Evolutionary conservation across 2,113 vertebrate species (phyloP).

Genomic region (Vireo altiloquus): DNA sequence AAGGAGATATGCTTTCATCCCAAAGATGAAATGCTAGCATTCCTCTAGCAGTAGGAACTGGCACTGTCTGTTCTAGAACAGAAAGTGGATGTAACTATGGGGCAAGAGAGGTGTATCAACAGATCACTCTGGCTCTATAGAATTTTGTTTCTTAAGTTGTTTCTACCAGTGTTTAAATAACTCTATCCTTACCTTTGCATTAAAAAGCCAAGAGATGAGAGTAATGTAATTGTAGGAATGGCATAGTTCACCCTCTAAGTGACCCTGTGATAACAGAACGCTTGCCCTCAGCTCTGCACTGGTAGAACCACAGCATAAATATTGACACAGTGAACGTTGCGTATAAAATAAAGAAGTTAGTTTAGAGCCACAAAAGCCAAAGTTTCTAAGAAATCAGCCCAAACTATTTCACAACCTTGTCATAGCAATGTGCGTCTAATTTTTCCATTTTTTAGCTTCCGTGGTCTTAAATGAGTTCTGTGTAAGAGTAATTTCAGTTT

Average conservation of each 20-base stretch:
- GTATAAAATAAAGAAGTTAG: background rate
- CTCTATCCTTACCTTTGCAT: background rate
- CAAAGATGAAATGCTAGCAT: background rate
- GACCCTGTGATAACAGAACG: background rate
- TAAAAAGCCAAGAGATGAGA: background rate
- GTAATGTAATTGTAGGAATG: background rate
- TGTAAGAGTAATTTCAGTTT: background rate
- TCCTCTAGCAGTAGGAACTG: background rate
- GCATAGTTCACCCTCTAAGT: background rate
- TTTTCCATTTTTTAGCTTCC: background rate
- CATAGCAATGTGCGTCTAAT: background rate
- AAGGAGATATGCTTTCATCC: background rate
- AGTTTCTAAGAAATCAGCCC: background rate
- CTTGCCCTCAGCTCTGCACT: background rate
- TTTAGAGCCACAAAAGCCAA: background rate
- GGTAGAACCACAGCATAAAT: background rate
- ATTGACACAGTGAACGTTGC: accelerated
- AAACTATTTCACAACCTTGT: background rate
- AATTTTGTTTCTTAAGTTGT: background rate
- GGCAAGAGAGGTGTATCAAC: background rate
- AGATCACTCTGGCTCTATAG: background rate
- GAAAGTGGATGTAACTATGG: background rate
- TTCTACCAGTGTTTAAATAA: background rate
- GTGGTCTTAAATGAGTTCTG: background rate
- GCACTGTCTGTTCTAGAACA: background rate